Conservation (phyloP, 2,797 vertebrate species). For the Sebastes variabilis region DNA sequence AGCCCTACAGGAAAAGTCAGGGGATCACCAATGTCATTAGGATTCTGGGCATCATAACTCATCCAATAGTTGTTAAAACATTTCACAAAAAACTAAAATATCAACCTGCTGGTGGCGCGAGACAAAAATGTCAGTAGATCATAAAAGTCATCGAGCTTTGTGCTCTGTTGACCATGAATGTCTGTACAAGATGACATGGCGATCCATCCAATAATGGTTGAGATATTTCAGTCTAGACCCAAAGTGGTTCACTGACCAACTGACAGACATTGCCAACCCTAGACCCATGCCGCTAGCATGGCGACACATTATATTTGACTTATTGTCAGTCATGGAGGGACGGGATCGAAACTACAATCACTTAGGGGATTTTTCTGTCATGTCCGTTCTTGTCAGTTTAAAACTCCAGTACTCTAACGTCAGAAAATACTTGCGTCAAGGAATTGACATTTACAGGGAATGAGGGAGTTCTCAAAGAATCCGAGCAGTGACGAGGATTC, state of each 20-base stretch:
- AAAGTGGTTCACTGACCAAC: not conserved
- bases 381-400: not conserved
- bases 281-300: not conserved
- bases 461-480: no score
- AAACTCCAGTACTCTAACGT: fast-evolving
- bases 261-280: not conserved
- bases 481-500: no score
- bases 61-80: not conserved
- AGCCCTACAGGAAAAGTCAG: not conserved
- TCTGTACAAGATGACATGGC: not conserved
- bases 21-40: not conserved
- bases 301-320: not conserved
- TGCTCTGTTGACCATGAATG: not conserved
- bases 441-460: no score
- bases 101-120: no score
- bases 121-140: not conserved
- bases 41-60: not conserved
- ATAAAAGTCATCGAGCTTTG: not conserved
- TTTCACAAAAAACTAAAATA: not conserved
- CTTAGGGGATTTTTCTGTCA: not conserved
- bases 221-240: not conserved
- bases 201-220: not conserved
- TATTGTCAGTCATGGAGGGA: not conserved
- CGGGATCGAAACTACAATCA: not conserved
- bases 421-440: no score